Percentiles rank a stretch among this genome's conserved stretches.
Evolutionary conservation across 2,113 vertebrate species (phyloP).

Genomic region (Cacatua alba): DNA sequence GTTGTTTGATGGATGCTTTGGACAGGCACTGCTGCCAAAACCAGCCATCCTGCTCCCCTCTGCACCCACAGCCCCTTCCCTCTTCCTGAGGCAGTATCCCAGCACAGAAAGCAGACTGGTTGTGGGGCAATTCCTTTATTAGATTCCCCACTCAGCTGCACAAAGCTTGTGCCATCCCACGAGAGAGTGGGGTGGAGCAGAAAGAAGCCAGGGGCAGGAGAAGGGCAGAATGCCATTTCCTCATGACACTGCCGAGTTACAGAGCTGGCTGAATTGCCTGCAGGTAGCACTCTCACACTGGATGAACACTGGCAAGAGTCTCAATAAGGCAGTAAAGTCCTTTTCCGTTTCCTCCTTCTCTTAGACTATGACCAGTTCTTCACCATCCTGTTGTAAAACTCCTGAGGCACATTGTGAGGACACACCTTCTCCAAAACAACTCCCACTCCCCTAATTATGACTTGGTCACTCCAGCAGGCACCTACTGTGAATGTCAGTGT

Average conservation of each 20-base stretch:
- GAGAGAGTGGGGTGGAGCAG: not conserved
- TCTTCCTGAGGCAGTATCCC: not conserved
- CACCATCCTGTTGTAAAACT: not conserved
- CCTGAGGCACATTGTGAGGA: not conserved
- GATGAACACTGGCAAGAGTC: not conserved
- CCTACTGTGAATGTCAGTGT: not conserved
- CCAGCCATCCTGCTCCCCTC: not conserved
- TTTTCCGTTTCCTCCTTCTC: not conserved
- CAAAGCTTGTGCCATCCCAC: not conserved
- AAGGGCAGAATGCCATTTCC: not conserved
- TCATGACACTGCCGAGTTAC: not conserved
- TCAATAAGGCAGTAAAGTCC: not conserved
- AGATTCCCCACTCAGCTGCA: not conserved
- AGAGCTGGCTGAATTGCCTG: not conserved
- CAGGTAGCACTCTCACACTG: not conserved
- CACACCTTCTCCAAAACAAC: not conserved
- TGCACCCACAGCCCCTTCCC: not conserved
- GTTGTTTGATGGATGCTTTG: not conserved
- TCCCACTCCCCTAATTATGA: not conserved
- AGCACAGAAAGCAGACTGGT: not conserved
- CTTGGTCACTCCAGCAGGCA: not conserved
- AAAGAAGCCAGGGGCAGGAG: not conserved
- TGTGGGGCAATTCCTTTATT: not conserved
- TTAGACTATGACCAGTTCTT: not conserved
- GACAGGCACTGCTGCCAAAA: not conserved